These are phyloP conservation scores for Choristoneura rosaceana DNA, from an alignment of 2,888 invertebrate species.

Conservation along the genomic window DNA sequence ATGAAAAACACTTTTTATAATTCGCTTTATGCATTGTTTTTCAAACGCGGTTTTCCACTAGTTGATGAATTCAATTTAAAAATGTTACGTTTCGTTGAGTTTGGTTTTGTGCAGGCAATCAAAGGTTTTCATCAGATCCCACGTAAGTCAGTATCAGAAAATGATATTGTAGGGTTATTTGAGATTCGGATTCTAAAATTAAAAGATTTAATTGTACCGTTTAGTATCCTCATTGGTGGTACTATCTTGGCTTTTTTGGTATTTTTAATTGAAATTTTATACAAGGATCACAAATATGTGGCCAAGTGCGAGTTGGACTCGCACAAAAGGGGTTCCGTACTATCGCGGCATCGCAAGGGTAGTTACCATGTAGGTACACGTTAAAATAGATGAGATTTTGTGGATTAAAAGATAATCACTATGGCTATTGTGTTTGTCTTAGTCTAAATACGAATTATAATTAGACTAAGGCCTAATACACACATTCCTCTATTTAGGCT, in stretches of 20 bases:
- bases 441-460: no score
- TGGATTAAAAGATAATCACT: no score
- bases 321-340: no score
- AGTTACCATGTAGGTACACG: no score
- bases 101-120: constrained; percentile 18
- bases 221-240: constrained; percentile 16
- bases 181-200: constrained; percentile 22
- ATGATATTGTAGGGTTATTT: neutral
- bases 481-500: no score
- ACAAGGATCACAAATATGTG: no score
- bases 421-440: no score
- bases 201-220: constrained; percentile 23
- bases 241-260: neutral
- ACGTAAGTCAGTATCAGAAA: neutral
- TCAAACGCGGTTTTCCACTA: constrained; percentile 36
- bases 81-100: constrained; percentile 19
- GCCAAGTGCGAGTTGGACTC: no score
- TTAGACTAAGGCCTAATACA: no score
- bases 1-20: constrained; percentile 20
- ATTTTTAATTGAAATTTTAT: constrained; percentile 16
- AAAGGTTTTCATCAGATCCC: constrained; percentile 20
- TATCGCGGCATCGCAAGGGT: no score
- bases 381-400: no score
- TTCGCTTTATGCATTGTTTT: constrained; percentile 19
- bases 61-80: neutral